Percentiles rank a stretch among this genome's conserved stretches.
Evolutionary conservation across 2,797 vertebrate genomes (phyloP).

Genomic region (Orientallactaga sibirica): DNA sequence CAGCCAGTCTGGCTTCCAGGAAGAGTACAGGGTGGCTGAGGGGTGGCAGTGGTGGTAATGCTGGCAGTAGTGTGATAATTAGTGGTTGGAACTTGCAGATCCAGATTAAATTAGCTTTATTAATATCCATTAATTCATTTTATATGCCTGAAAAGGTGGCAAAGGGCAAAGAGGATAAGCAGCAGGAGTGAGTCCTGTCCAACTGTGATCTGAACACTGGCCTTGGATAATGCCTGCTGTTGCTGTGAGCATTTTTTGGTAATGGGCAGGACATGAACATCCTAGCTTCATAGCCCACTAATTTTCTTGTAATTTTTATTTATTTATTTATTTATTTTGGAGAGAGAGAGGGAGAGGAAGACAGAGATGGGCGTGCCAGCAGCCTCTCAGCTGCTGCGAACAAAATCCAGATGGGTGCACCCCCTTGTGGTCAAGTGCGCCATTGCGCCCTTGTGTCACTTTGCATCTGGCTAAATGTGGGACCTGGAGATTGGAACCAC

Average conservation of each 20-base stretch:
- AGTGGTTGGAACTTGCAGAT: background rate
- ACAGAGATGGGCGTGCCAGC: too few relatives aligned
- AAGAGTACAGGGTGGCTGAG: accelerated
- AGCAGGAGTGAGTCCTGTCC: background rate
- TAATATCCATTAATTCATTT: background rate
- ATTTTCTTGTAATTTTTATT: too few relatives aligned
- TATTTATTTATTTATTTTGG: too few relatives aligned
- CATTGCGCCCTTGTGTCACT: too few relatives aligned
- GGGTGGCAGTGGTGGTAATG: accelerated
- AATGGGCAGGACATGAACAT: background rate
- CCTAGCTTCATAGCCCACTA: background rate
- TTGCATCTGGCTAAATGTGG: too few relatives aligned
- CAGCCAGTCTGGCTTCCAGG: accelerated
- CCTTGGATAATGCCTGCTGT: background rate
- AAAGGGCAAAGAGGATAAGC: slow-evolving; percentile 27
- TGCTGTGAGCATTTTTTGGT: background rate
- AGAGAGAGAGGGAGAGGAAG: too few relatives aligned
- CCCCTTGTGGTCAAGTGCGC: too few relatives aligned
- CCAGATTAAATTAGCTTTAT: background rate
- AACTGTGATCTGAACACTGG: background rate
- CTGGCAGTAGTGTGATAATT: background rate
- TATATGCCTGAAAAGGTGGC: background rate
- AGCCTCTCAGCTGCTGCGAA: too few relatives aligned
- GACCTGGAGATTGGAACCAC: too few relatives aligned
- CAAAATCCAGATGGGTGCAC: too few relatives aligned